Evolutionary conservation across 2,113 vertebrate genomes (phyloP).

Genomic region (Aepyceros melampus): DNA sequence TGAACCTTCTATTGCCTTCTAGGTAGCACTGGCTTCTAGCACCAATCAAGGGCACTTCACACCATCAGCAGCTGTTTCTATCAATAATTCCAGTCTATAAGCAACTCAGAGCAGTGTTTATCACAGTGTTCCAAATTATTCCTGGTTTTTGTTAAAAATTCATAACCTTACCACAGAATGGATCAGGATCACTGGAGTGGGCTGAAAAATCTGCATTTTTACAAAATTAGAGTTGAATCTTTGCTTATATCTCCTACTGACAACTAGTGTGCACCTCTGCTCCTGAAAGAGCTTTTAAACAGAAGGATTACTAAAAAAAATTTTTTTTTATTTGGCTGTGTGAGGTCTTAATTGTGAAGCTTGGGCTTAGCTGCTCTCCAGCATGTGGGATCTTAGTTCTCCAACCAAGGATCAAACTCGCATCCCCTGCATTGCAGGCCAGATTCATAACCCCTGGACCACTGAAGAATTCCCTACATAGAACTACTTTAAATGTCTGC

Average conservation of each 20-base stretch:
- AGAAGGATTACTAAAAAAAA: not conserved
- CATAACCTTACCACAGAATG: not conserved
- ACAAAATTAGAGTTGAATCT: not conserved
- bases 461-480: not conserved
- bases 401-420: not conserved
- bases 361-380: not conserved
- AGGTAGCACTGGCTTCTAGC: not conserved
- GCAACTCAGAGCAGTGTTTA: not conserved
- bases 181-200: not conserved
- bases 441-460: not conserved
- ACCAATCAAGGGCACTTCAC: not conserved
- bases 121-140: not conserved
- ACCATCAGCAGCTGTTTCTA: not conserved
- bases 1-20: not conserved
- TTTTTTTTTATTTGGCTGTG: not conserved
- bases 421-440: not conserved
- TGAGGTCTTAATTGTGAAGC: not conserved
- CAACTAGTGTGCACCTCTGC: not conserved
- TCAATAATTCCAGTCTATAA: not conserved
- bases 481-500: not conserved
- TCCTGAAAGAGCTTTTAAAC: not conserved
- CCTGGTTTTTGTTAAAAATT: not conserved
- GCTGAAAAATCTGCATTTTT: not conserved
- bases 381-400: not conserved
- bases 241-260: not conserved